phyloP scores from a whole-genome alignment of 2,113 vertebrate species.

The Brachionichthys hirsutus region DNA sequence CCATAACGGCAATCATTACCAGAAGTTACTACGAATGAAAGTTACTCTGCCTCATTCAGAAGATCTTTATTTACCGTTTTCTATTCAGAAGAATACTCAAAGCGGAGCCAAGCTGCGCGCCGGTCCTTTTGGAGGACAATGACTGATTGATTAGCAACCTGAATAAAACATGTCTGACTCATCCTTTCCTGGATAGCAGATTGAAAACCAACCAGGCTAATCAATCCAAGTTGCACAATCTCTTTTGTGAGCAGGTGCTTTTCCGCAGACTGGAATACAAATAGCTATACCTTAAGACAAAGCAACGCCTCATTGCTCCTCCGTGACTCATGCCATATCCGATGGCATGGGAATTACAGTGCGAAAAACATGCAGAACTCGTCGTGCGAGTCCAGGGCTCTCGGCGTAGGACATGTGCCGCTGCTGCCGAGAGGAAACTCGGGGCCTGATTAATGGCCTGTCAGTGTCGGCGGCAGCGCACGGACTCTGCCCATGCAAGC shows the following conservation, averaged over 20 bases:
- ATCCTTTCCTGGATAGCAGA: constrained; percentile 70
- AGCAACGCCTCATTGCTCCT: constrained; percentile 8
- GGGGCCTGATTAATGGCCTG: constrained; percentile 28
- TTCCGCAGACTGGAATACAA: constrained; percentile 54
- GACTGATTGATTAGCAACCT: constrained; percentile 43
- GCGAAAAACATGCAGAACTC: constrained; percentile 13
- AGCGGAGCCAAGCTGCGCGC: background rate
- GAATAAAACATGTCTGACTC: constrained; percentile 64
- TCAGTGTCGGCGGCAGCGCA: constrained; percentile 24
- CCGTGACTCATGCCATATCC: background rate
- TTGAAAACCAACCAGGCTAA: constrained; percentile 68
- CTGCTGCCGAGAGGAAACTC: constrained; percentile 16
- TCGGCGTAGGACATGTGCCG: background rate
- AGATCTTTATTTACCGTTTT: background rate
- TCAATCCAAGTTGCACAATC: constrained; percentile 62
- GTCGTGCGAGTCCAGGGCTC: constrained; percentile 17
- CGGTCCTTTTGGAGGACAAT: background rate
- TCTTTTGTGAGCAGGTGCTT: constrained; percentile 65
- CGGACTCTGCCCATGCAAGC: constrained; percentile 6
- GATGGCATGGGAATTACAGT: background rate
- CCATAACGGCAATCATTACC: background rate
- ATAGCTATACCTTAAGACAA: constrained; percentile 12
- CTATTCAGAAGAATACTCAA: background rate
- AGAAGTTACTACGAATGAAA: background rate
- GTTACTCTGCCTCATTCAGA: background rate